Evolutionary conservation across 2,113 vertebrate species (phyloP).

Genomic region (Hemiscyllium ocellatum): DNA sequence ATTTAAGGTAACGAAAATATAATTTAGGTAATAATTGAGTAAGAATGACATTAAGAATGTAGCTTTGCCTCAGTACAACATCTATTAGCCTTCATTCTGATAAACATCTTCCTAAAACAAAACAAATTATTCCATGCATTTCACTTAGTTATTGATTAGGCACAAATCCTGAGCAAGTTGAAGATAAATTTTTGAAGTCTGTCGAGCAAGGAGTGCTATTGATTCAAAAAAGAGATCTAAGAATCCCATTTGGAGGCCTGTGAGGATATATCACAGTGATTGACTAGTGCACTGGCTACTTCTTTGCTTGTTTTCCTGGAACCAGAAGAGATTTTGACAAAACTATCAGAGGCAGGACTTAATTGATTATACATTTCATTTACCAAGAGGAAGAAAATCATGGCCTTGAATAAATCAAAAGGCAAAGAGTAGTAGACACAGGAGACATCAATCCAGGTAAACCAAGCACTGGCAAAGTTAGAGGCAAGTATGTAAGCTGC

Average conservation of each 20-base stretch:
- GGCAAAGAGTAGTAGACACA: conserved; percentile 23
- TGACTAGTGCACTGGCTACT: not conserved
- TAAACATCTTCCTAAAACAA: not conserved
- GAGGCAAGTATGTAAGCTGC: not conserved
- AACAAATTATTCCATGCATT: not conserved
- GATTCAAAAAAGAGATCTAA: conserved; percentile 30
- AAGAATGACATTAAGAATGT: not conserved
- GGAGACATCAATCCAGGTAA: conserved; percentile 30
- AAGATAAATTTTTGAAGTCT: conserved; percentile 22
- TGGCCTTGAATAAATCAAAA: conserved; percentile 38
- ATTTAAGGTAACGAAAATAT: not conserved
- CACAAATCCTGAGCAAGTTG: not conserved
- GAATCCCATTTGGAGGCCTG: conserved; percentile 1
- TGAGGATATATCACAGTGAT: not conserved
- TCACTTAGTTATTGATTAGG: not conserved
- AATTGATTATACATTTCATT: conserved; percentile 34
- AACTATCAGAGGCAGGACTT: conserved; percentile 35
- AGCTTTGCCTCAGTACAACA: not conserved
- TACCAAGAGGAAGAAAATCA: not conserved
- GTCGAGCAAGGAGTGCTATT: not conserved
- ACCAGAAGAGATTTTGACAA: conserved; percentile 33
- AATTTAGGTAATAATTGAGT: not conserved
- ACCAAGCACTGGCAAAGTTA: not conserved
- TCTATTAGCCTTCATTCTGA: not conserved
- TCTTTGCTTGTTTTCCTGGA: not conserved